Evolutionary conservation across 2,113 vertebrate species (phyloP), one percentile per base, ranked within the genome.

Genomic region (Crotalus viridis): DNA sequence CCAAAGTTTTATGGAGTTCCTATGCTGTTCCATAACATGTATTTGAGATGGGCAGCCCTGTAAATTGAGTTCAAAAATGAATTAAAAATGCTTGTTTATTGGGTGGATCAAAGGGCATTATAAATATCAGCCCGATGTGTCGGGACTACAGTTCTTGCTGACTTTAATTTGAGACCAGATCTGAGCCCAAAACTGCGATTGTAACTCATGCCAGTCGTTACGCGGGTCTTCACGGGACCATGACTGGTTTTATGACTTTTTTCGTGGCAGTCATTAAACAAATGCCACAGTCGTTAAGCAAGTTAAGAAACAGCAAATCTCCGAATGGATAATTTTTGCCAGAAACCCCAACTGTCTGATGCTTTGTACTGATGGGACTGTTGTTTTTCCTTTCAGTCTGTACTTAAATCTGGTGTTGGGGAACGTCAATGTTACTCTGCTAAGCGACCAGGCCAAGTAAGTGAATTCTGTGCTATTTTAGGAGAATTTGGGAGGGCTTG

Each of bases 371-470:
- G 92, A 43, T 0, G 33, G 93, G n/a, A 74, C n/a, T 74, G 2
- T 81, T 52, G 5, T 26, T 86, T 86, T 10, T 5, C 96, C 91
- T 98, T 97, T 93, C 95, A 99, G 99, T 87, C 97, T 99, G 59
- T 99, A 99, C 96, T 97, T 99, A 94, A 99, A 98, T 94, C 96
- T 99, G 95, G 99, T 99, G 91, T 98, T 99, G 55, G 99, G 99
- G 92, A 99, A 99, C 0, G 99, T 99, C 96, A 99, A 99, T 17
- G 99, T 99, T 59, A 99, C 99, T 3, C 99, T 99, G 46, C 98
- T 99, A 96, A 99, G 98, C 97, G 99, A 99, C 94, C 99, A 99
- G 96, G 98, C 99, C 93, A 99, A 99, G 99, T 99, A 96, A 98
- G 98, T 97, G 93, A 1, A 2, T 69, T 48, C 6, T 90, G 6